These are phyloP conservation scores for Protaetia brevitarsis DNA, from an alignment of 1,140 invertebrate species.

Conservation along the genomic window DNA sequence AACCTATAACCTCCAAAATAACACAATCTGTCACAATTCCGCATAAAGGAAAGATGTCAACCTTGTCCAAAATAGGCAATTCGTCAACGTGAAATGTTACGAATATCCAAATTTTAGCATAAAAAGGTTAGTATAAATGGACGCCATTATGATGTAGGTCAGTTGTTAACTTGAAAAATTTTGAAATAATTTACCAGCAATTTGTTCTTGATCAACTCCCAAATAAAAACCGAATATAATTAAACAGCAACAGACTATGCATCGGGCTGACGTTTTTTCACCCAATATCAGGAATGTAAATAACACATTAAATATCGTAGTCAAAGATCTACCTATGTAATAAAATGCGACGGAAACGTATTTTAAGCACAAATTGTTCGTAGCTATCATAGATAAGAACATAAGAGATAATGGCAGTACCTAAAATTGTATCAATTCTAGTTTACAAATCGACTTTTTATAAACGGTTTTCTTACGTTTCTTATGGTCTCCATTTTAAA, in stretches of 20 bases:
- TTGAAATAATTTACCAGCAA: conserved; percentile 58
- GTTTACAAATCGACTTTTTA: conserved; percentile 28
- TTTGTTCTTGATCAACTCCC: conserved; percentile 92
- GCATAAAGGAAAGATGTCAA: too few species aligned
- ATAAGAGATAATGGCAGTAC: conserved; percentile 90
- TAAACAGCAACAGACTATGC: conserved; percentile 82
- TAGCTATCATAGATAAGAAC: conserved; percentile 94
- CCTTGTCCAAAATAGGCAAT: too few species aligned
- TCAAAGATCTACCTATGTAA: conserved; percentile 93
- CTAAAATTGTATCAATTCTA: conserved; percentile 53
- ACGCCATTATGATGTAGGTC: too few species aligned
- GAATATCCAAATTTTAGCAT: too few species aligned
- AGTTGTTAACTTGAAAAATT: too few species aligned
- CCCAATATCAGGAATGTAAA: conserved; percentile 77
- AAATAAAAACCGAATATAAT: conserved; percentile 92
- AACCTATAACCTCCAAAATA: too few species aligned
- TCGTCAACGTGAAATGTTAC: too few species aligned
- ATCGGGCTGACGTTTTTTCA: conserved; percentile 78
- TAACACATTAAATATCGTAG: conserved; percentile 97
- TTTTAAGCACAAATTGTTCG: conserved; percentile 96
- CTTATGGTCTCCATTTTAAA: conserved; percentile 58
- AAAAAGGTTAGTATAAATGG: too few species aligned
- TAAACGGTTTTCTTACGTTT: conserved; percentile 54
- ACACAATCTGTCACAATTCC: too few species aligned
- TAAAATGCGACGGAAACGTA: conserved; percentile 98